Base-by-base conservation (phyloP, 2,888 invertebrate species). In the Spicauda simplicius region DNA sequence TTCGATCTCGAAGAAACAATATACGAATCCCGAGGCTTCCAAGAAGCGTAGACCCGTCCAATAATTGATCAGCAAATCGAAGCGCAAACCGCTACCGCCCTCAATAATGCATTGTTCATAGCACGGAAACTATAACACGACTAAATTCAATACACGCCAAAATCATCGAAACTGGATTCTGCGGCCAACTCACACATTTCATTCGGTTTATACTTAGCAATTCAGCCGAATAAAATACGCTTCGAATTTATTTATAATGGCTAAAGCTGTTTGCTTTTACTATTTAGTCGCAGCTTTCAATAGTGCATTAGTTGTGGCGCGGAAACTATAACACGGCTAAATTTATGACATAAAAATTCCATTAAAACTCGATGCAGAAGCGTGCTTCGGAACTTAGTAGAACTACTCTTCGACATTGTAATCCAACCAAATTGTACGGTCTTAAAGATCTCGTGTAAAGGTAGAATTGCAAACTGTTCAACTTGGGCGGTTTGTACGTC, bases 41-140 rank as follows among this genome's bases (percentile, higher is more conserved):
- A 33, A 37, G 37, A 8, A 61, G 19, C 48, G 30, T 16, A 52
- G 37, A 53, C 61, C 61, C 30, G 52, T 61, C 61, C 53, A 61
- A 61, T 90, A 88, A 88, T 88, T 87, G 87, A 88, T 86, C 84
- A 85, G 85, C 80, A 84, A 85, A 85, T 86, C 85, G 85, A 82
- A 78, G 84, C 87, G 83, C 77, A 82, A 86, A 87, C 84, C 87
- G 87, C 84, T 86, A 90, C 88, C 87, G 87, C 82, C 85, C 83
- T 84, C 85, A 85, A 87, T 88, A 88, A 88, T 88, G 86, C 85
- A 88, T 83, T 81, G 84, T 84, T 80, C 77, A 74, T 72, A 74
- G 81, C 87, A 87, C 87, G 87, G 80, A 85, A 84, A 77, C 48
- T 64, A 20, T n/a, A 55, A 63, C 48, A 56, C 63, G 30, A 41